Percentiles rank a stretch among this genome's conserved stretches.
These are phyloP conservation scores for Seladonia tumulorum DNA, from an alignment of 2,888 invertebrate genomes.

Conservation along the genomic window DNA sequence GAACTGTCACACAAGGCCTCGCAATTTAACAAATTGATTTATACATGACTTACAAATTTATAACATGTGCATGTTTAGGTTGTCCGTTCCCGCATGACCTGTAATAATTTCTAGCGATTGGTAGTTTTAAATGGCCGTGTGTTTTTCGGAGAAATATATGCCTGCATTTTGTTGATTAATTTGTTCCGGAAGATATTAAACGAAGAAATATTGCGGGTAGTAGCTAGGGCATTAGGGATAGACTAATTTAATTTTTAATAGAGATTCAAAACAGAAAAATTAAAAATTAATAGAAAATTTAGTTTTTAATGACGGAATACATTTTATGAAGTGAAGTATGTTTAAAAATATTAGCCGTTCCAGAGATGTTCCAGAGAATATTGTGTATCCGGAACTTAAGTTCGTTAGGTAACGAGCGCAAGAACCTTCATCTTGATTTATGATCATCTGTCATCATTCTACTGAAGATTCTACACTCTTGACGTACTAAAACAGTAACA, in stretches of 20 bases:
- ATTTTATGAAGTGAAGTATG: neutral
- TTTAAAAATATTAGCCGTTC: neutral
- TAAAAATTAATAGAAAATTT: too few relatives aligned
- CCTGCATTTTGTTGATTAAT: neutral
- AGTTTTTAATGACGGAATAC: too few relatives aligned
- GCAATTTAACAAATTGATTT: neutral
- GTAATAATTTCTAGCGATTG: neutral
- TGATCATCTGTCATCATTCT: neutral
- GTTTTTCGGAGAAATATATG: neutral
- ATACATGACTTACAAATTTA: neutral
- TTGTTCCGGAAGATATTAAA: neutral
- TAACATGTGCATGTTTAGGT: neutral
- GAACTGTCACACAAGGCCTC: neutral
- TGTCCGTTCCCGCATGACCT: neutral
- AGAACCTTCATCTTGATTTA: slow-evolving; percentile 9
- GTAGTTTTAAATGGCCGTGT: neutral
- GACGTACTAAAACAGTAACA: neutral
- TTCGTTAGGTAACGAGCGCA: neutral
- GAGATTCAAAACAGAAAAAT: neutral
- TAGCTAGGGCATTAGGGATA: neutral
- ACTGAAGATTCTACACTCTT: neutral
- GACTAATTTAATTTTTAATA: neutral
- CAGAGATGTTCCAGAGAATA: neutral
- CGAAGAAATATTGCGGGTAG: neutral
- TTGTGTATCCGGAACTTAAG: neutral